Percentiles rank a stretch among this genome's conserved stretches.
phyloP scores from a whole-genome alignment of 2,113 vertebrate genomes.

The Isichthys henryi region DNA sequence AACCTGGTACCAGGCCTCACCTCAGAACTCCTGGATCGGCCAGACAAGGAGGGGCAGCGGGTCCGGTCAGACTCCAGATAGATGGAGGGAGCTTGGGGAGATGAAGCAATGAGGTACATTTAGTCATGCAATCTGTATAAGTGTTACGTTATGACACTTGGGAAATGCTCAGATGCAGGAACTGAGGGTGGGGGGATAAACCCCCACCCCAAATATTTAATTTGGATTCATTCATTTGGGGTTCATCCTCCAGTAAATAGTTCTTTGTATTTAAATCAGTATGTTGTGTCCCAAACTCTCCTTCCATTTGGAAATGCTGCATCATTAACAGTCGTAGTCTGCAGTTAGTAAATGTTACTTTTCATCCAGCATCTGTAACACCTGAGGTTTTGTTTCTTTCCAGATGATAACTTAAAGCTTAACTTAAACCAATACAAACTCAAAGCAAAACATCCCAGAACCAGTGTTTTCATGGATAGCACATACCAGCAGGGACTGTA shows the following conservation, averaged over 20 bases:
- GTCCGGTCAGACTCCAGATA: not conserved
- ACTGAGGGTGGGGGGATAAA: not conserved
- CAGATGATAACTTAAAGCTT: no score
- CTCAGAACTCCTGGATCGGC: not conserved
- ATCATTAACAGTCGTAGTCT: not conserved
- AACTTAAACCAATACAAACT: not conserved
- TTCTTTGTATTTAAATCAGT: no score
- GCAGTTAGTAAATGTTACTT: not conserved
- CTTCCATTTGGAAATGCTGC: not conserved
- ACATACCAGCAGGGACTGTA: not conserved
- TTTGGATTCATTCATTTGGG: not conserved
- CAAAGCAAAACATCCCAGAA: not conserved
- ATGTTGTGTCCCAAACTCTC: no score
- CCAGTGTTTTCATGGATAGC: not conserved
- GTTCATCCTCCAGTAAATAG: not conserved
- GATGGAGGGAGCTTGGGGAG: not conserved
- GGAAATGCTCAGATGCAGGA: not conserved
- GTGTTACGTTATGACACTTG: not conserved
- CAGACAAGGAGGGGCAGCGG: not conserved
- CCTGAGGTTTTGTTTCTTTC: not conserved
- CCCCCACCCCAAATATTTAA: not conserved
- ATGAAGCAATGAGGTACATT: not conserved
- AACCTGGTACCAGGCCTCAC: not conserved
- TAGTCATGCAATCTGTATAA: not conserved
- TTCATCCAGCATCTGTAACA: not conserved